Evolutionary conservation across 92 coral and sea anemone genomes (phyloP), one percentile per base, ranked within the genome.

Genomic region (Zoanthus solanderi): DNA sequence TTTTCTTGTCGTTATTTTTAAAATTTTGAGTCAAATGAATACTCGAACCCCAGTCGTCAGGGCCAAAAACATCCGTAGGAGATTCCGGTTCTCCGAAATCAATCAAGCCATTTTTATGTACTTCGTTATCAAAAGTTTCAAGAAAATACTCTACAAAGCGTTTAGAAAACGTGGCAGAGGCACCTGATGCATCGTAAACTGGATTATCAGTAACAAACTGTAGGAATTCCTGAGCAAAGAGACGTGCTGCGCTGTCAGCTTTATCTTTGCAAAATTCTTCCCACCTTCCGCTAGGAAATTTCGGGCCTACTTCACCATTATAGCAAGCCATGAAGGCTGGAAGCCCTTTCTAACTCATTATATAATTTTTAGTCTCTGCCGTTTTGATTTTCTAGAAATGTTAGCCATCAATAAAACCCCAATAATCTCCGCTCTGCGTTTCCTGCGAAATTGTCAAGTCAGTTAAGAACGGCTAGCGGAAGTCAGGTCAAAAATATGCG

Each of bases 81-180:
- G 98, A 95, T n/a, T 97, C 99, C 1, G 99, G 99, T n/a, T 96
- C 94, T 7, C 90, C 95, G 46, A 97, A 85, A 71, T 95, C 98
- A 47, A 93, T 87, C 84, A 94, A 87, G 18, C 95, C 95, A 53
- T 92, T 92, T 76, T 95, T 95, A 60, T 95, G 96, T n/a, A 97
- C 94, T 82, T 97, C 99, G 47, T 79, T 92, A 78, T 94, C 93
- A 63, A 97, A 97, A 9, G 95, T 84, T 72, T 94, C 95, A 44
- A 91, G 92, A 78, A 97, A 97, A 85, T 92, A 94, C 86, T 97
- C 98, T 30, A 95, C 94, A 72, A 94, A 97, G 29, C 98, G 96
- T 61, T 95, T 97, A 54, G 99, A 94, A 69, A 97, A 97, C 12
- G 98, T 95, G 56, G 93, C 90, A 17, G 99, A 94, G 4, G 99